Evolutionary conservation across 2,888 invertebrate genomes (phyloP), one percentile per base, ranked within the genome.

Genomic region (Cheiracanthium punctorium): DNA sequence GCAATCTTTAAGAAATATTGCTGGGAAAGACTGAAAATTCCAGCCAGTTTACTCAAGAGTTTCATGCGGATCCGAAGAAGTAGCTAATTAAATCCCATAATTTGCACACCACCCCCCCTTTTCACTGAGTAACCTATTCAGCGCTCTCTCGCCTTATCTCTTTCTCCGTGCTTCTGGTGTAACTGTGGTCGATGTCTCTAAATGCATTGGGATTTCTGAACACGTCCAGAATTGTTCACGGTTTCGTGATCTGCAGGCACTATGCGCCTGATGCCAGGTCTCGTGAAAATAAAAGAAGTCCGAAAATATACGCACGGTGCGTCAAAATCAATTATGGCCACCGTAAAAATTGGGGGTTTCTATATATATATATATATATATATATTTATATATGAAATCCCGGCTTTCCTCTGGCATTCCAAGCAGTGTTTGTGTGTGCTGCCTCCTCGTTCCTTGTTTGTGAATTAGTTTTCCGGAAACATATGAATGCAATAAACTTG

Each of bases 241-340:
- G 48, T 71, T 76, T 70, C 71, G 71, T 76, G 82, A 82, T 75
- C 43, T 70, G 75, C 75, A 75, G 71, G 28, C 71, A 30, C 65
- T 58, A 58, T 17, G 76, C 70, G 71, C 64, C 82, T 52, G 48
- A 64, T 28, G 71, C 64, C 82, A 43, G 48, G 70, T 28, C 37
- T 32, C 30, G 41, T n/a, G n/a, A 75, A 82, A 70, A 17, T 48
- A 7, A 58, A 58, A 58, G 17, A 24, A 12, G n/a, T n/a, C n/a
- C n/a, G 32, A 37, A 80, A 52, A 71, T 71, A 82, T 82, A 65
- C 76, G 81, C 29, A 70, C 52, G 65, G 70, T 70, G 79, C 79
- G 84, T 85, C 84, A 85, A 85, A 85, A 85, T 85, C 84, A 85
- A 85, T 85, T 85, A 85, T 64, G 79, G 69, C 32, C n/a, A 79